These are phyloP conservation scores for Zele albiditarsus DNA, from an alignment of 2,888 invertebrate genomes.

Conservation along the genomic window DNA sequence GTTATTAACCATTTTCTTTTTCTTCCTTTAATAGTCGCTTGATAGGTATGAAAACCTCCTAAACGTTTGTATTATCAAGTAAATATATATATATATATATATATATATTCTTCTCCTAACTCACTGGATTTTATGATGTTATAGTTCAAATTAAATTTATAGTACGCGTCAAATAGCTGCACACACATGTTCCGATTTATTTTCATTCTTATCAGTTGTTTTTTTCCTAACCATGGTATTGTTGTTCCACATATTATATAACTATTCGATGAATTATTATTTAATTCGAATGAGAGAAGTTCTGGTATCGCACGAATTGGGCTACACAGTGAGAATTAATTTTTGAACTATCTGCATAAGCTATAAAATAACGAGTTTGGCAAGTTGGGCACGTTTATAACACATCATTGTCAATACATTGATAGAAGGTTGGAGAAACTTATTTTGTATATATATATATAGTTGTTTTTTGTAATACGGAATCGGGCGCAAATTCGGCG, in stretches of 20 bases:
- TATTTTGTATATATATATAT: slow-evolving; percentile 45
- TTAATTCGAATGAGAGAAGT: slow-evolving; percentile 72
- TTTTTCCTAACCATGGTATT: slow-evolving; percentile 20
- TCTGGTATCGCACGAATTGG: slow-evolving; percentile 53
- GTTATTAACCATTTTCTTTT: slow-evolving; percentile 49
- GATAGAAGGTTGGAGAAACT: slow-evolving; percentile 44
- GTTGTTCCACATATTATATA: slow-evolving; percentile 30
- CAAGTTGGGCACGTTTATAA: slow-evolving; percentile 70
- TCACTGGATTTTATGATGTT: slow-evolving; percentile 49
- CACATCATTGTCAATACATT: slow-evolving; percentile 38
- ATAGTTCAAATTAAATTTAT: slow-evolving; percentile 1
- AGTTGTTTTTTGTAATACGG: slow-evolving; percentile 56
- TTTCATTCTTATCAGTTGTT: slow-evolving; percentile 45
- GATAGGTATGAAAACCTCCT: slow-evolving; percentile 40
- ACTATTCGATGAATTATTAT: slow-evolving; percentile 42
- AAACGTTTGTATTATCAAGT: slow-evolving; percentile 41
- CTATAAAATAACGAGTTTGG: slow-evolving; percentile 65
- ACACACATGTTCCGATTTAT: slow-evolving; percentile 40
- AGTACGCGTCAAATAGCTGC: slow-evolving; percentile 9
- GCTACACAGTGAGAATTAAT: not conserved
- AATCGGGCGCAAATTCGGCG: slow-evolving; percentile 16
- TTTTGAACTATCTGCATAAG: slow-evolving; percentile 19
- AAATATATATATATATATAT: slow-evolving; percentile 39
- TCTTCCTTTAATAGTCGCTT: slow-evolving; percentile 40
- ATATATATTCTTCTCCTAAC: slow-evolving; percentile 38